Base-by-base conservation (phyloP, 1,140 invertebrate species). In the Eubasilissa regina region DNA sequence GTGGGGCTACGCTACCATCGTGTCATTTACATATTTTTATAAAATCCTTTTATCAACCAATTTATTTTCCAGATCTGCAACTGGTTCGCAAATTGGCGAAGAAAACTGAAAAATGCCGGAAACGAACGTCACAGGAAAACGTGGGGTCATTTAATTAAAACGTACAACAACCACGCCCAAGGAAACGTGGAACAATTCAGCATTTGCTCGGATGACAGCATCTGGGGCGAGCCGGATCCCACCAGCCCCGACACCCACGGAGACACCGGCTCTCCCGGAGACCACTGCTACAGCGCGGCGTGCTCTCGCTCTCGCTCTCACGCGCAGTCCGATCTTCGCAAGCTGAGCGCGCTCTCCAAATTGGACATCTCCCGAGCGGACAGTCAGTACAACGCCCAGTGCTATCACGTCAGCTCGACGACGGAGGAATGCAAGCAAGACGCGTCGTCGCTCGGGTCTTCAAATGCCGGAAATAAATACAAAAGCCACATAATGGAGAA, bases 51-150 rank as follows among this genome's bases (percentile, higher is more conserved):
- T 35, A 35, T 35, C 25, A 6, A 35, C 35, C 25, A 13, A 25
- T 13, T 64, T 13, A 78, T 78, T 74, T 80, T 83, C 13, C 86
- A 93, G 92, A 93, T 94, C 55, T 94, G 93, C 83, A 94, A 94
- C 84, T 94, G 93, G 93, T 94, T 94, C 85, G 93, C 93, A 17
- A 94, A 94, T 81, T 94, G 93, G 93, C 89, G 93, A 48, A 86
- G 93, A 82, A 94, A 94, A 85, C 84, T 94, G 45, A 94, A 94
- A 86, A 94, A 93, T 82, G 92, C 92, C 1, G 92, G 92, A 74
- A 89, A 88, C 48, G 91, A 93, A 82, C 88, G 90, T 35, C 90
- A 91, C 66, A 90, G 92, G 81, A 91, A 91, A 82, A 93, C 93
- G 0, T 94, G 93, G 93, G 93, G 92, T 6, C 90, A 93, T 83